Percentiles rank a stretch among this genome's conserved stretches.
Evolutionary conservation across 1,140 invertebrate genomes (phyloP).

Genomic region (Heliothis virescens): DNA sequence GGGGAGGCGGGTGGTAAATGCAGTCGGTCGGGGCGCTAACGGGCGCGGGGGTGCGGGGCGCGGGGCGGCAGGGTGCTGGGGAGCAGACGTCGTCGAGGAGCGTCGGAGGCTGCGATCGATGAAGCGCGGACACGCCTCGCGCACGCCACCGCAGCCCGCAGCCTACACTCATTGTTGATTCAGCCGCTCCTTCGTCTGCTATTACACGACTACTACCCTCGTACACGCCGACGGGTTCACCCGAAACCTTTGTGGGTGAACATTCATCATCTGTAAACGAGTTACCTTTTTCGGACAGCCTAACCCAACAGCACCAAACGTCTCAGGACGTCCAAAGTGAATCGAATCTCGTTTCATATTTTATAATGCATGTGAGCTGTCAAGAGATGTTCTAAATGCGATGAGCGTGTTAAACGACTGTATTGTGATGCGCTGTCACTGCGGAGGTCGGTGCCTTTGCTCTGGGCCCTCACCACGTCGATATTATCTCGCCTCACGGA

Average conservation of each 20-base stretch:
- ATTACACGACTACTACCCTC: slow-evolving; percentile 1
- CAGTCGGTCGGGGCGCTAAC: slow-evolving; percentile 84
- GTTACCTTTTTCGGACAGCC: slow-evolving; percentile 13
- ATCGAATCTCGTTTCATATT: slow-evolving; percentile 50
- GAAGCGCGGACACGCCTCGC: slow-evolving; percentile 85
- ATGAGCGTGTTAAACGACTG: slow-evolving; percentile 82
- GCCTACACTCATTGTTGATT: slow-evolving; percentile 74
- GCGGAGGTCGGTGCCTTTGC: slow-evolving; percentile 73
- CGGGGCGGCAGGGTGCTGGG: slow-evolving; percentile 58
- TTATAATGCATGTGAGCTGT: slow-evolving; percentile 68
- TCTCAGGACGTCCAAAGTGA: slow-evolving; percentile 45
- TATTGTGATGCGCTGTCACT: slow-evolving; percentile 79
- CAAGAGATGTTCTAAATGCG: slow-evolving; percentile 74
- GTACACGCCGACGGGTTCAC: not conserved
- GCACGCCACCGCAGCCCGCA: slow-evolving; percentile 70
- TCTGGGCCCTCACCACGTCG: slow-evolving; percentile 54
- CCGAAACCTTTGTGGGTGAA: slow-evolving; percentile 13
- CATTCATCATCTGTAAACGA: slow-evolving; percentile 49
- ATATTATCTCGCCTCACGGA: slow-evolving; percentile 71
- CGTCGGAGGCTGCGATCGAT: slow-evolving; percentile 85
- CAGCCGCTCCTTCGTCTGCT: slow-evolving; percentile 54
- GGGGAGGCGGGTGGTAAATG: slow-evolving; percentile 81
- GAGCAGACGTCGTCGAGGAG: slow-evolving; percentile 82
- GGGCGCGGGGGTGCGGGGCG: slow-evolving; percentile 64
- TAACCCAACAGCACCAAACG: slow-evolving; percentile 18